Evolutionary conservation across 2,797 vertebrate species (phyloP).

Genomic region (Esox masquinongy): DNA sequence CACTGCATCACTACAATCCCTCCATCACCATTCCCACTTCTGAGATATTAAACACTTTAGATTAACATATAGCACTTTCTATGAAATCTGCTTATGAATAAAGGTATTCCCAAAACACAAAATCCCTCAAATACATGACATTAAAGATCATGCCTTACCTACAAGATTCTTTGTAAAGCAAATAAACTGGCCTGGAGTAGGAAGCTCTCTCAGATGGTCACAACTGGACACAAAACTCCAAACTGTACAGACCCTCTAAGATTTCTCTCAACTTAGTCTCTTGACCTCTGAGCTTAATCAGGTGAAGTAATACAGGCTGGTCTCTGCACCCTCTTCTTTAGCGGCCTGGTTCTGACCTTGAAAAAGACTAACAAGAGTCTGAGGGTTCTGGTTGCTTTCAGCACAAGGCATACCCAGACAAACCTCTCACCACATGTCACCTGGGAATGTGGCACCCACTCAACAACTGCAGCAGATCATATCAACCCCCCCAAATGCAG

Average conservation of each 20-base stretch:
- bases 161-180: conserved; percentile 23
- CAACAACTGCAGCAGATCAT: conserved; percentile 57
- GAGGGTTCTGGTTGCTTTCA: conserved; percentile 65
- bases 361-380: conserved; percentile 32
- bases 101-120: conserved; percentile 35
- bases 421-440: conserved; percentile 76
- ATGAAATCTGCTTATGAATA: conserved; percentile 53
- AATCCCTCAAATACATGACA: conserved; percentile 16
- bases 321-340: conserved; percentile 19
- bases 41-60: too few species aligned
- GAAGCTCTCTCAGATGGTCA: not conserved
- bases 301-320: conserved; percentile 25
- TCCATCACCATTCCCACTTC: too few species aligned
- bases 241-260: not conserved
- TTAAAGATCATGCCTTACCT: conserved; percentile 39
- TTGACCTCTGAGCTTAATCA: conserved; percentile 32
- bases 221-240: not conserved
- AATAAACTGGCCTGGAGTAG: not conserved
- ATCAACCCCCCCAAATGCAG: conserved; percentile 34
- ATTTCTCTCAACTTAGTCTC: conserved; percentile 24
- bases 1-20: not conserved
- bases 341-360: conserved; percentile 60
- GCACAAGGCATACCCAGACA: conserved; percentile 63
- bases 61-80: not conserved
- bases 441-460: conserved; percentile 81